Evolutionary conservation across 2,113 vertebrate species (phyloP), one percentile per base, ranked within the genome.

Genomic region (Stigmatopora nigra): DNA sequence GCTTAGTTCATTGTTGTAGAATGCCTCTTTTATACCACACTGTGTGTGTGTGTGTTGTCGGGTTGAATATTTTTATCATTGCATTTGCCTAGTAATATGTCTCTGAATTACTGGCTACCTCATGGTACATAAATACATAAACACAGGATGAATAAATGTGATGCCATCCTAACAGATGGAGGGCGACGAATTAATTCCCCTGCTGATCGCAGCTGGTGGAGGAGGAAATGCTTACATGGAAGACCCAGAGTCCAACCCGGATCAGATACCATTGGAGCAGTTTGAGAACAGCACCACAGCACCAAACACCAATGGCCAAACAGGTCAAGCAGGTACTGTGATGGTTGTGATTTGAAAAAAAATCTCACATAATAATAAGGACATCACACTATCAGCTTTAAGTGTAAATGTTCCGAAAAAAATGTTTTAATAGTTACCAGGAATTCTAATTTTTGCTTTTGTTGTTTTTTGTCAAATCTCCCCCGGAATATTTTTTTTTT

Each of bases 151-250:
- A n/a, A n/a, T 19, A 8, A 51, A 19, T 19, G 2, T 64, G 14
- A 10, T 69, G 1, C 38, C 63, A 6, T 72, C 38, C 69, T 25
- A 31, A 51, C 78, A 93, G 92, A 89, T 88, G 90, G 91, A 91
- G 61, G 82, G 84, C 2, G 89, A 86, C 0, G 83, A 89, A 78
- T 86, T 86, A 65, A 88, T 94, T 82, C 94, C 93, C 45, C 86
- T 93, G 87, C 87, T 93, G 85, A 91, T 94, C 65, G 94, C 93
- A 11, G 94, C 94, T 55, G 92, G 94, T 17, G 95, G 92, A 60
- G 94, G 95, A 80, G 94, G 95, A 52, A 94, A 93, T 58, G 93
- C 93, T 41, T 96, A 94, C 82, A 67, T 93, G 84, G 92, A 94
- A 77, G 83, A 91, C 73, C 90, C 80, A 5, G 90, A 92, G 68